Evolutionary conservation across 2,797 vertebrate genomes (phyloP).

Genomic region (Danionella dracula): DNA sequence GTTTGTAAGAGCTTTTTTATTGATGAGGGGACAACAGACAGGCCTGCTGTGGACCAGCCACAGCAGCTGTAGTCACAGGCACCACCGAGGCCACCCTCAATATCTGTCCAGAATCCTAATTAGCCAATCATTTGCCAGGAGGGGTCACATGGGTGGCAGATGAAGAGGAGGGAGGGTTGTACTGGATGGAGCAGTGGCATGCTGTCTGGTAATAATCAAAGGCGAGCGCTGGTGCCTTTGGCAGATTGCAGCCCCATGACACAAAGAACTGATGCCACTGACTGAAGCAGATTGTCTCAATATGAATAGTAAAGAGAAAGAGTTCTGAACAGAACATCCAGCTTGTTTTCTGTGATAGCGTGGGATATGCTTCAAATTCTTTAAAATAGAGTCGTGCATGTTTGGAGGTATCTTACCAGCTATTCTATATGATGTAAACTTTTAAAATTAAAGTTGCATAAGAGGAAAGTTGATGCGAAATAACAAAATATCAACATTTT

Average conservation of each 20-base stretch:
- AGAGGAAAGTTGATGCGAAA: too few relatives aligned
- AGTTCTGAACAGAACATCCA: neutral
- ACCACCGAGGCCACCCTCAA: slow-evolving; percentile 75
- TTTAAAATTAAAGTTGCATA: too few relatives aligned
- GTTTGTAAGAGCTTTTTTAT: slow-evolving; percentile 91
- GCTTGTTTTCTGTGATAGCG: neutral
- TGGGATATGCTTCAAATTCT: too few relatives aligned
- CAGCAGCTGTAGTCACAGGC: slow-evolving; percentile 80
- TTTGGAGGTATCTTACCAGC: too few relatives aligned
- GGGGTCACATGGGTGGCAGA: slow-evolving; percentile 48
- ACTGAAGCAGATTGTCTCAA: slow-evolving; percentile 42
- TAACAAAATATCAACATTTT: too few relatives aligned
- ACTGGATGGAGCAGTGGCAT: slow-evolving; percentile 33
- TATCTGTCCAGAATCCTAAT: slow-evolving; percentile 86
- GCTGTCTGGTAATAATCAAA: slow-evolving; percentile 48
- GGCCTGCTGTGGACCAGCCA: slow-evolving; percentile 81
- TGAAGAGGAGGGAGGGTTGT: slow-evolving; percentile 43
- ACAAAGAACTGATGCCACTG: slow-evolving; percentile 45
- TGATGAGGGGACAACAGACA: slow-evolving; percentile 85
- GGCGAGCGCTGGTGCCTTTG: slow-evolving; percentile 34
- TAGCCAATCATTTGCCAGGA: slow-evolving; percentile 74
- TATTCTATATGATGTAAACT: too few relatives aligned
- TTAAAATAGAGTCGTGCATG: too few relatives aligned
- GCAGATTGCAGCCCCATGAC: slow-evolving; percentile 45
- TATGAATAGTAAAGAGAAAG: slow-evolving; percentile 40